Evolutionary conservation across 2,113 vertebrate genomes (phyloP), one percentile per base, ranked within the genome.

Genomic region (Chloroceryle aenea): DNA sequence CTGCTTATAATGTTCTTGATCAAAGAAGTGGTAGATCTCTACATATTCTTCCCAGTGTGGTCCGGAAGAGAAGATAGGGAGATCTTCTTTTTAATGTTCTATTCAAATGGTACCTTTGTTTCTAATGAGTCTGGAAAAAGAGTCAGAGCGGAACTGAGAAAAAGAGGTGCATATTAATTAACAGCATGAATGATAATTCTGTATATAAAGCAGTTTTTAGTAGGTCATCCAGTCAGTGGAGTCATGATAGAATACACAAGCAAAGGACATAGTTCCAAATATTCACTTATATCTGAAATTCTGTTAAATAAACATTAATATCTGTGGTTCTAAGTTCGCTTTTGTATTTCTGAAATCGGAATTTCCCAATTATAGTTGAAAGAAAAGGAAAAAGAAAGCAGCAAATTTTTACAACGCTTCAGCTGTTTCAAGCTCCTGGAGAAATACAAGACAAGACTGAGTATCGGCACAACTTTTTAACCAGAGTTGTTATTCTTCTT

Each of bases 401-500:
- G 77, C 63, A 68, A 38, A 50, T 53, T 76, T 93, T 93, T 77
- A 47, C 73, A 95, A 83, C 14, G 48, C 67, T 32, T 10, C 78
- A 83, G 58, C 27, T 86, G 40, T 42, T 83, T 34, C 79, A 79
- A 73, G 6, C 7, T 87, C 85, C 92, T 85, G 30, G 71, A 59
- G 88, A 97, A 97, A 92, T 76, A 87, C 29, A 38, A 56, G 74
- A 78, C 68, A 80, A 87, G 69, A 95, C 61, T 62, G 75, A 94
- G 53, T 67, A 78, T 29, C 7, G 20, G 30, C 13, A 48, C 19
- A 91, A 85, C 61, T 83, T 94, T 94, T 97, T 97, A 97, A 81
- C 77, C 68, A 87, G 36, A 77, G 63, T 48, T 93, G 79, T 94
- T 97, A 76, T 53, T 92, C 81, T 97, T 96, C 93, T 97, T 97